phyloP scores from a whole-genome alignment of 2,113 vertebrate genomes.

The Tetraodon nigroviridis region DNA sequence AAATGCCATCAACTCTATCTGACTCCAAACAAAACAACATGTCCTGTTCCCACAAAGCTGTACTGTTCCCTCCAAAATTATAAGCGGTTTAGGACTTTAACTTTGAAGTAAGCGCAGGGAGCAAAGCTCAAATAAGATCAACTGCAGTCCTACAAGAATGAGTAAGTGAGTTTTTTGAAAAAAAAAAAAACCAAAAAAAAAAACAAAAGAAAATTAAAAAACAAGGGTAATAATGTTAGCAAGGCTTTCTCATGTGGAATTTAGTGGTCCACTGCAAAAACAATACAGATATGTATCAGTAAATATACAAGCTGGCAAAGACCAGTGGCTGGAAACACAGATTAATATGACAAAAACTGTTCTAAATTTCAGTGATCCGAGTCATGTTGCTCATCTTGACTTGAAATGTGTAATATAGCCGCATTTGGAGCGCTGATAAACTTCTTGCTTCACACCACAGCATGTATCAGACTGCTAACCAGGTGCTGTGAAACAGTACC shows the following conservation, averaged over 20 bases:
- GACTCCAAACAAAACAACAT: conserved; percentile 17
- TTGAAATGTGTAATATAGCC: too few species aligned
- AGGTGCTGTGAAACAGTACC: too few species aligned
- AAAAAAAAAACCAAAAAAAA: too few species aligned
- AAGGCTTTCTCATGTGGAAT: conserved; percentile 8
- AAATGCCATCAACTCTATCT: conserved; percentile 19
- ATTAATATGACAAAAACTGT: too few species aligned
- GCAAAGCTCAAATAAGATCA: conserved; percentile 5
- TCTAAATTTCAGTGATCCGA: too few species aligned
- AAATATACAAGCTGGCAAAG: background rate
- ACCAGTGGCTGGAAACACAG: too few species aligned
- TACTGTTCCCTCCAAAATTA: conserved; percentile 21
- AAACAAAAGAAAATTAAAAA: too few species aligned
- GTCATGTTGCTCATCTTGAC: too few species aligned
- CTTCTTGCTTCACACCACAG: too few species aligned
- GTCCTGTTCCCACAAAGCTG: conserved; percentile 30
- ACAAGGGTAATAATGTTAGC: conserved; percentile 18
- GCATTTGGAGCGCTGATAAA: too few species aligned
- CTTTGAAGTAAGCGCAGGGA: conserved; percentile 14
- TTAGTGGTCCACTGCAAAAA: background rate
- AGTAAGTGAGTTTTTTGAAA: conserved; percentile 9
- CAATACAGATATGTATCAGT: background rate
- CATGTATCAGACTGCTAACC: too few species aligned
- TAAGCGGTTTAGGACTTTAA: conserved; percentile 33
- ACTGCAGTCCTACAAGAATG: conserved; percentile 14